phyloP scores from a whole-genome alignment of 2,113 vertebrate genomes.

The Carassius gibelio region DNA sequence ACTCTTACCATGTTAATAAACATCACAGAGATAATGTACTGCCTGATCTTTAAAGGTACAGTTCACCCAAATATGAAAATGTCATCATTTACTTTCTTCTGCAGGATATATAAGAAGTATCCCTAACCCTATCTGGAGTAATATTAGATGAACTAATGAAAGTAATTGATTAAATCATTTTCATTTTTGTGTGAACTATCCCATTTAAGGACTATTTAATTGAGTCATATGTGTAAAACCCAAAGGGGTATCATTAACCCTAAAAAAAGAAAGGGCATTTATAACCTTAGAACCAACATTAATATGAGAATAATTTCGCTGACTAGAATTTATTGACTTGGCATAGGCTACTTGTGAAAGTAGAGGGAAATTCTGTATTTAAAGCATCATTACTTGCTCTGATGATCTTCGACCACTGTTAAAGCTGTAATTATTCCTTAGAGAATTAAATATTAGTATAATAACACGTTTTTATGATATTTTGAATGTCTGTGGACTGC shows the following conservation, averaged over 20 bases:
- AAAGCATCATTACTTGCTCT: neutral
- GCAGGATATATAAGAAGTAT: neutral
- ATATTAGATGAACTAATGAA: neutral
- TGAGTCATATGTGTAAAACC: neutral
- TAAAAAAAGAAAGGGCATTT: neutral
- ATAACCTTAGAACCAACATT: neutral
- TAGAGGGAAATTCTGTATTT: neutral
- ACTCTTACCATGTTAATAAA: constrained; percentile 17
- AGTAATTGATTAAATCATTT: neutral
- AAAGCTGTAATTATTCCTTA: constrained; percentile 15
- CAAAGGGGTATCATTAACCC: neutral
- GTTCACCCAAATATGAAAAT: neutral
- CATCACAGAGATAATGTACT: neutral
- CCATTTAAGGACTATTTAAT: neutral
- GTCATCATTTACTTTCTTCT: neutral
- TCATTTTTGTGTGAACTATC: neutral
- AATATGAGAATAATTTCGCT: neutral
- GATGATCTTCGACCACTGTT: neutral
- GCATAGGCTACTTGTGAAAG: constrained; percentile 2
- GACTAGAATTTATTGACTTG: constrained; percentile 8
- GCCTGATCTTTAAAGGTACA: neutral
- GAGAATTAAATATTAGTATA: neutral
- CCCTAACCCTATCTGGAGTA: neutral
- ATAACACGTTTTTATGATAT: neutral
- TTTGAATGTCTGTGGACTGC: neutral